These are phyloP conservation scores for Xanthia togata DNA, from an alignment of 2,888 invertebrate genomes.

Conservation along the genomic window DNA sequence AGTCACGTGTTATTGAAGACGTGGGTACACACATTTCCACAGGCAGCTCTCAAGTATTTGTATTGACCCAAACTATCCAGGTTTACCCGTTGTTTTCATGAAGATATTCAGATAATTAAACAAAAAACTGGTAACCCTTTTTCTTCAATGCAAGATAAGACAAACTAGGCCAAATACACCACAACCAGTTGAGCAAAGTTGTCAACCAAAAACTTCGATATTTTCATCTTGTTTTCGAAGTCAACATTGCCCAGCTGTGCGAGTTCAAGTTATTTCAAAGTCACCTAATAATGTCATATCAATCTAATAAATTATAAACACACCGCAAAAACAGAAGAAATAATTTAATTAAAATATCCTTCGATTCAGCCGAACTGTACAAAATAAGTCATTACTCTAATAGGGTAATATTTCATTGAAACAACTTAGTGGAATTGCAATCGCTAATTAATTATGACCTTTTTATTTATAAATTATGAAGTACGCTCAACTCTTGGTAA, in stretches of 20 bases:
- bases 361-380: slow-evolving; percentile 33
- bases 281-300: not conserved
- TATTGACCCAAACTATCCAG: not conserved
- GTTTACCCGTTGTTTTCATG: not conserved
- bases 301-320: slow-evolving; percentile 36
- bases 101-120: not conserved
- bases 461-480: slow-evolving; percentile 57
- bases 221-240: slow-evolving; percentile 14
- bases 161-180: slow-evolving; percentile 7
- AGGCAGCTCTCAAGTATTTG: not conserved
- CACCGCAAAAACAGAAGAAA: slow-evolving; percentile 40
- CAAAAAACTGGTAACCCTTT: not conserved
- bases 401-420: slow-evolving; percentile 56
- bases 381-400: slow-evolving; percentile 53
- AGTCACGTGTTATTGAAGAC: slow-evolving; percentile 11
- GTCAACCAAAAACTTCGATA: not conserved
- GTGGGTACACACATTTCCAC: not conserved
- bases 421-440: slow-evolving; percentile 57
- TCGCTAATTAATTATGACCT: slow-evolving; percentile 62
- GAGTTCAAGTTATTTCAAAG: slow-evolving; percentile 1
- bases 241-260: not conserved
- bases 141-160: not conserved
- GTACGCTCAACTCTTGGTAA: slow-evolving; percentile 5
- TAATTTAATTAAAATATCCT: slow-evolving; percentile 48
- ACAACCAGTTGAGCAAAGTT: not conserved